Conservation (phyloP, 2,888 invertebrate species). For the Malthinus flaveolus region DNA sequence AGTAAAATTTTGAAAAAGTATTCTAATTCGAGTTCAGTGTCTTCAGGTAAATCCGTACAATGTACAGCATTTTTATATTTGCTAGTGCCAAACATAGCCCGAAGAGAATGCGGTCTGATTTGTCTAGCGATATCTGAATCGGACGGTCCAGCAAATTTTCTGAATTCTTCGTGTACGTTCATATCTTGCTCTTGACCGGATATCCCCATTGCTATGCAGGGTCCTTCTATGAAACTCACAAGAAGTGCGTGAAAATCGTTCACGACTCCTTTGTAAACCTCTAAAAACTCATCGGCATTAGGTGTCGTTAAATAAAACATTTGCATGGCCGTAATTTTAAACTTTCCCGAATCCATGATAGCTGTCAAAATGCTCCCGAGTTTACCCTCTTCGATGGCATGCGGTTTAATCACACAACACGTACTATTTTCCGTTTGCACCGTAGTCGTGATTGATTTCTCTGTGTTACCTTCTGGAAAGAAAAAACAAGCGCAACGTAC, state of each 20-base stretch:
- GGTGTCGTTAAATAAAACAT: constrained; percentile 78
- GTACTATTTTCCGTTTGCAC: constrained; percentile 70
- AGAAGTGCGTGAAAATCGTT: constrained; percentile 81
- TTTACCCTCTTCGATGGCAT: constrained; percentile 77
- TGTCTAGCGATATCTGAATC: constrained; percentile 91
- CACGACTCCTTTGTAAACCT: constrained; percentile 89
- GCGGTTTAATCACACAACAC: constrained; percentile 87
- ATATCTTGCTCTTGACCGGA: constrained; percentile 58
- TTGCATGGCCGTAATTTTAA: constrained; percentile 77
- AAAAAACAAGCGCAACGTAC: constrained; percentile 63
- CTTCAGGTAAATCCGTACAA: constrained; percentile 91
- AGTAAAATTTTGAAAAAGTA: constrained; percentile 76
- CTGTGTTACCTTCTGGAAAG: constrained; percentile 55
- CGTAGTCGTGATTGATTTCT: constrained; percentile 51
- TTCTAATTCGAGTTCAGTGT: constrained; percentile 80
- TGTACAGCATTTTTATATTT: constrained; percentile 89
- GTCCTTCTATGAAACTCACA: constrained; percentile 79
- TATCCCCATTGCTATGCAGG: constrained; percentile 85
- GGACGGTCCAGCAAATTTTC: constrained; percentile 83
- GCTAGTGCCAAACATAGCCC: constrained; percentile 81
- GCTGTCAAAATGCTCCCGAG: constrained; percentile 72
- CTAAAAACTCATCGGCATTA: constrained; percentile 89
- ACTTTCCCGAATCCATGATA: constrained; percentile 73
- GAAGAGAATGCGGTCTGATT: constrained; percentile 78
- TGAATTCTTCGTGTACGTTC: constrained; percentile 71